These are phyloP conservation scores for Antheraea assamensis DNA, from an alignment of 2,888 invertebrate genomes.

Conservation along the genomic window DNA sequence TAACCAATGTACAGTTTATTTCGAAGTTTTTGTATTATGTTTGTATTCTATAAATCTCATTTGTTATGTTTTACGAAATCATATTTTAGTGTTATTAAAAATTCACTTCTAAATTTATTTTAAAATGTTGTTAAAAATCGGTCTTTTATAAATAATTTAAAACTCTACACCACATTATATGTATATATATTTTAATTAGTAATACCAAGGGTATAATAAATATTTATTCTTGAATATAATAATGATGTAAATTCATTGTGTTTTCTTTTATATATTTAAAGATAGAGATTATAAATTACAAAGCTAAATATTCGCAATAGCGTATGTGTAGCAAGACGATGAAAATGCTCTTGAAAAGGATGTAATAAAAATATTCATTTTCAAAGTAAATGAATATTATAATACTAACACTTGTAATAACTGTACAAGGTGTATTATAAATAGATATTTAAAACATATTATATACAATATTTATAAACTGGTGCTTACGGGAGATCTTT, in stretches of 20 bases:
- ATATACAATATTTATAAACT: neutral
- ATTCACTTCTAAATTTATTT: neutral
- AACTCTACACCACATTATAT: neutral
- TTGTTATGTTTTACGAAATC: neutral
- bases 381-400: too few species aligned
- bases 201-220: neutral
- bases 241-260: neutral
- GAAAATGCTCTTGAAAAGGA: too few species aligned
- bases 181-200: neutral
- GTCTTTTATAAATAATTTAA: neutral
- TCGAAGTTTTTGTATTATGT: neutral
- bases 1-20: neutral
- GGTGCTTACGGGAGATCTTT: neutral
- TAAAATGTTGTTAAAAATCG: neutral
- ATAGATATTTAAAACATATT: neutral
- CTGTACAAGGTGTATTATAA: too few species aligned
- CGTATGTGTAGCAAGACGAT: too few species aligned
- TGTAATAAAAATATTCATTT: too few species aligned
- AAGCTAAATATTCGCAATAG: neutral
- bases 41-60: neutral
- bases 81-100: neutral
- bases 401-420: too few species aligned
- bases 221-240: neutral
- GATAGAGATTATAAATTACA: too few species aligned
- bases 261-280: neutral